Evolutionary conservation across 2,113 vertebrate species (phyloP), one percentile per base, ranked within the genome.

Genomic region (Ginglymostoma cirratum): DNA sequence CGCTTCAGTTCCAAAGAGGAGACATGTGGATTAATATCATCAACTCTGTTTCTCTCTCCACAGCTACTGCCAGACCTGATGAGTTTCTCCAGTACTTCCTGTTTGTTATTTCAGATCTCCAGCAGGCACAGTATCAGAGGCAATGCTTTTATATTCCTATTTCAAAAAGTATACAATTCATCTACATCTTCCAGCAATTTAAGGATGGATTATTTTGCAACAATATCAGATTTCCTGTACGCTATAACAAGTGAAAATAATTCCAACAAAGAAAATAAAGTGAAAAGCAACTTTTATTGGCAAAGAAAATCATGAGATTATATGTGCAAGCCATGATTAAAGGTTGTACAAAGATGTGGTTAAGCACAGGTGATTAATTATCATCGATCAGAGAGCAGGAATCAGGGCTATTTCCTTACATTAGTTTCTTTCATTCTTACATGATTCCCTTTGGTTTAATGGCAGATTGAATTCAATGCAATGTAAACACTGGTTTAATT

Each of bases 271-370:
- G n/a, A 34, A 95, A 69, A 70, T 95, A 95, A 95, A 95, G 69
- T 95, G 94, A 95, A 97, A 94, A 96, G 96, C 96, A 97, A 96
- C 97, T 96, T 98, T 99, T 98, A 99, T 99, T 98, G 97, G 97
- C 97, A 96, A 97, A 98, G 97, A 98, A 98, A 98, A 97, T 97
- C 97, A 97, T 96, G 96, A 97, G 96, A 96, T 97, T 97, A 98
- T 97, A 97, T 96, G 96, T 96, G 94, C 96, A 96, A 97, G 96
- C 96, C 95, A 96, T 96, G 66, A 96, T 66, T 96, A 96, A 96
- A 96, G 96, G 96, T 97, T 96, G 96, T 96, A 96, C 96, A 96
- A 24, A 96, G 87, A 61, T 96, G 95, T 96, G 96, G 96, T 96
- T 87, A 97, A 72, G 96, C 65, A 96, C 23, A 96, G 92, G 72